Evolutionary conservation across 2,113 vertebrate species (phyloP), one percentile per base, ranked within the genome.

Genomic region (Alethe castanea): DNA sequence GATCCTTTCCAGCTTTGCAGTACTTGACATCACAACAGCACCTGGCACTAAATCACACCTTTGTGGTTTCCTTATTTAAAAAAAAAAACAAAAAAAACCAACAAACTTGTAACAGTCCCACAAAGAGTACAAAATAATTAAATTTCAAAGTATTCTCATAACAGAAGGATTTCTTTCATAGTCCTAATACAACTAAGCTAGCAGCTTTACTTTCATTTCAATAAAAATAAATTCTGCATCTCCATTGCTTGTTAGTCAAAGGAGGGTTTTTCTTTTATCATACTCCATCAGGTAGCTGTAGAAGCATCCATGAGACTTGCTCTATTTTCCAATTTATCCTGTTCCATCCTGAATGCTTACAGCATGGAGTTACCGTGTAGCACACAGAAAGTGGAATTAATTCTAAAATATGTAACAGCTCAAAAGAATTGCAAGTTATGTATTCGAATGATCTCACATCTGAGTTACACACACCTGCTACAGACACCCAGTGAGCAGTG

Each of bases 401-500:
- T 38, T 44, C 35, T 44, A 57, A 88, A 56, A 72, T 6, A 53
- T 0, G 0, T 9, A 89, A 28, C 29, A 4, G 1, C 25, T 67
- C 44, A 36, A 38, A 65, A 71, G 36, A 64, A 66, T 8, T 56
- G 23, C 53, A 47, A 71, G 26, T 78, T 47, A 59, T 1, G 17
- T n/a, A 11, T 9, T 56, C 22, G 35, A 29, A 40, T 33, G 50
- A 82, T 35, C 31, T 36, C 40, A 50, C 40, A 57, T 25, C 12
- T 7, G 8, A 73, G 60, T 23, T 52, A 14, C 44, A 19, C 0
- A 1, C 54, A 0, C 47, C 70, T 28, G 13, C n/a, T 22, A 28
- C 36, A 22, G 44, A 9, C 71, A 59, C 22, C 17, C 47, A 20
- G 20, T 0, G 9, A 13, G 14, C 22, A 33, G 35, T 0, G 16